Evolutionary conservation across 2,888 invertebrate genomes (phyloP), one percentile per base, ranked within the genome.

Genomic region (Lithophane leautieri): DNA sequence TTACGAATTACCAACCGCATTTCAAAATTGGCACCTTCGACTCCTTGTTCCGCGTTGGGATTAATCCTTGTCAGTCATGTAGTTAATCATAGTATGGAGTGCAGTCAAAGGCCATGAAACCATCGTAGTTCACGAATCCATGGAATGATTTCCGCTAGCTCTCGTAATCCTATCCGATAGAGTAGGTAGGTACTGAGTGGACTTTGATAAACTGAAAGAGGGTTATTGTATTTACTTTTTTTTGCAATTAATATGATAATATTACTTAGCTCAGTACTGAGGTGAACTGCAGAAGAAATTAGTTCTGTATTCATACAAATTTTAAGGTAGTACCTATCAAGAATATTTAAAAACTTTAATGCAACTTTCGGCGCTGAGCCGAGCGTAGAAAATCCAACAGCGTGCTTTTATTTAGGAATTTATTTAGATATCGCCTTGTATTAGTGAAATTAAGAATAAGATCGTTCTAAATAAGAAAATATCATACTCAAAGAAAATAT

Each of bases 71-170:
- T 54, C 47, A 28, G 52, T 66, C 28, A 61, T 40, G 12, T 28
- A 54, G 34, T 28, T 54, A 40, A 25, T 72, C 60, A 60, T 22
- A 61, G n/a, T 44, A 25, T 16, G 52, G 12, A 16, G 11, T 34
- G 8, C 14, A 40, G 66, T 56, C 66, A 78, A 73, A 78, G 34
- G 61, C 61, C 25, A 80, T 56, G 66, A 80, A 80, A 44, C 66
- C 78, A 73, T 73, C n/a, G 22, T 25, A 62, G 54, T 56, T 73
- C 66, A 50, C 61, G 22, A 25, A 44, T 79, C 28, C 66, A 25
- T 9, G 6, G 25, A 7, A 50, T 67, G 61, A 62, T 56, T 73
- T 66, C 54, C 25, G 19, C 16, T 28, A 12, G 25, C n/a, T 54
- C n/a, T 19, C 3, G 16, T 78, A 66, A 66, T 78, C 65, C 28